Evolutionary conservation across 2,113 vertebrate species (phyloP), one percentile per base, ranked within the genome.

Genomic region (Pangasianodon hypophthalmus): DNA sequence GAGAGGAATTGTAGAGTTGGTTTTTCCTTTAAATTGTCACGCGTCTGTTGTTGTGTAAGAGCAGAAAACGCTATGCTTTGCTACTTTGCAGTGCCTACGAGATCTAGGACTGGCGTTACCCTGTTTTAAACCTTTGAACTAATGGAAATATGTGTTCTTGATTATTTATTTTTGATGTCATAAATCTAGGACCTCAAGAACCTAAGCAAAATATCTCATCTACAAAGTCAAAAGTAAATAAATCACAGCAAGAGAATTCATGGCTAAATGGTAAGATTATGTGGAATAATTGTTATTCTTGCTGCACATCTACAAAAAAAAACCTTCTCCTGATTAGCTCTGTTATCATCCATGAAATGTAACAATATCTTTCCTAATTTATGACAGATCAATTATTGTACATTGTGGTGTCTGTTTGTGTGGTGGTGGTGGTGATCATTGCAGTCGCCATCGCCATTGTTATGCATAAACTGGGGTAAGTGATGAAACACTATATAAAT

Each of bases 391-490:
- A 96, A 90, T 87, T 94, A 1, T 84, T 97, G 84, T 97, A 96
- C 85, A 87, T 91, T 60, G 81, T 96, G 92, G 85, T 94, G 48
- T 95, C 93, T 29, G 90, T 95, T 80, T 92, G 96, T 60, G 95
- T 97, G 86, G 92, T 95, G 92, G 93, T 95, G 67, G 91, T 96
- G 48, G 89, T 96, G 90, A 79, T 97, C 85, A 92, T 96, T 89
- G 94, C 95, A 88, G 92, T 97, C 89, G 86, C 96, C 41, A 86
- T 96, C 90, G 88, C 96, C 46, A 85, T 96, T 91, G 88, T 96
- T 92, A 89, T 96, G 52, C 92, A 94, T 90, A 97, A 95, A 91
- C 94, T 96, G 88, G 96, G 97, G 98, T 98, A 95, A 93, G 95
- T 91, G 60, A 3, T 80, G 11, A n/a, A 58, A 8, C 37, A 60